phyloP scores from a whole-genome alignment of 2,888 invertebrate species.

The Pyrrhosoma nymphula region DNA sequence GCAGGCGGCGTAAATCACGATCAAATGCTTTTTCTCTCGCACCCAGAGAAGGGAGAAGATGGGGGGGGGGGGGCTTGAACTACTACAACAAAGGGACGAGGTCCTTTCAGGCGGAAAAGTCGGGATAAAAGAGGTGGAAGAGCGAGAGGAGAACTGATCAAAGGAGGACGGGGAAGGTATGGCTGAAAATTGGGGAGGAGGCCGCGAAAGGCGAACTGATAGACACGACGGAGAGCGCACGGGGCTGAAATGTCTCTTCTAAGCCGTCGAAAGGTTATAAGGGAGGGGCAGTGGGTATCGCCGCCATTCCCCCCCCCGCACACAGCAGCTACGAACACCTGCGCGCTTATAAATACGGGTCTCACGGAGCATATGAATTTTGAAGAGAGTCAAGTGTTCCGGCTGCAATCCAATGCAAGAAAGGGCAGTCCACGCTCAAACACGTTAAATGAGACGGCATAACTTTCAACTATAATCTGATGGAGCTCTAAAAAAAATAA shows the following conservation, averaged over 20 bases:
- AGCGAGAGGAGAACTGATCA: neutral
- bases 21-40: conserved; percentile 11
- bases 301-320: neutral
- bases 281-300: neutral
- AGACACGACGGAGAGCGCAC: neutral
- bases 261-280: neutral
- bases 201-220: neutral
- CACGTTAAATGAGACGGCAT: neutral
- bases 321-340: neutral
- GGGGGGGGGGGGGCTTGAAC: too few species aligned
- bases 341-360: neutral
- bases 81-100: neutral
- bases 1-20: conserved; percentile 14
- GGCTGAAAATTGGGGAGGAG: neutral
- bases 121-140: neutral
- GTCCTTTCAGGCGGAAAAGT: neutral
- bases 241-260: neutral
- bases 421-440: neutral
- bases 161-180: neutral
- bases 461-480: neutral
- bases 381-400: neutral
- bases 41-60: neutral
- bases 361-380: neutral
- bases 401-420: neutral
- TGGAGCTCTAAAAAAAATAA: neutral